Conservation (phyloP, 2,113 vertebrate species). For the Neogale vison region DNA sequence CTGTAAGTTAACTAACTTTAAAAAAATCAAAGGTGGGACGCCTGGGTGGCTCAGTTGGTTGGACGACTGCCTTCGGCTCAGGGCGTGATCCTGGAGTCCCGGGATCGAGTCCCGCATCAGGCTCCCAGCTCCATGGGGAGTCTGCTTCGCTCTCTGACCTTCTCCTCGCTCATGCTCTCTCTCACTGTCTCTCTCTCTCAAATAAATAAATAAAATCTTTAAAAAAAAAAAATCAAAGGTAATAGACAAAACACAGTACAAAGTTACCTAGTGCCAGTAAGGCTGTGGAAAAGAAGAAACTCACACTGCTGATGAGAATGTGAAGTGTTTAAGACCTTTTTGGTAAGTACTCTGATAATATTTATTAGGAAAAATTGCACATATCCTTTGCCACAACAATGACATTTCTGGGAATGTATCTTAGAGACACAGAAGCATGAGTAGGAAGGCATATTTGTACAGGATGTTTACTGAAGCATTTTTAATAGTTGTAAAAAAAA, state of each 20-base stretch:
- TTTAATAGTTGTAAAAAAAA: background rate
- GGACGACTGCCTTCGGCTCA: no score
- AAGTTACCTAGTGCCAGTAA: background rate
- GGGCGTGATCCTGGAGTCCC: no score
- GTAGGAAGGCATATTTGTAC: background rate
- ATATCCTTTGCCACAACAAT: background rate
- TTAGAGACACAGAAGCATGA: conserved; percentile 22
- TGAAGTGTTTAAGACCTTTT: background rate
- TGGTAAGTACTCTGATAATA: background rate
- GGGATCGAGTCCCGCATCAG: no score
- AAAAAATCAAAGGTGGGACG: background rate
- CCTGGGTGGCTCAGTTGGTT: no score
- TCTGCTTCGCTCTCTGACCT: no score
- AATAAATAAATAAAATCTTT: no score
- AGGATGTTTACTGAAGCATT: background rate
- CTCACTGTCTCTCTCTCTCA: no score
- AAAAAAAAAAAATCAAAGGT: background rate
- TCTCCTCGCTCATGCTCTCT: no score
- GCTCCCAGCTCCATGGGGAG: no score
- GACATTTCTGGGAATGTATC: background rate
- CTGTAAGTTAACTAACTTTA: background rate
- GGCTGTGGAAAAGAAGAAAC: background rate
- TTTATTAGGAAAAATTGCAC: background rate
- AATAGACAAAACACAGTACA: background rate
- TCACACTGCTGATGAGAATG: background rate